Percentiles rank a stretch among this genome's conserved stretches.
Conservation (phyloP, 2,888 invertebrate species). For the Ochropleura leucogaster region DNA sequence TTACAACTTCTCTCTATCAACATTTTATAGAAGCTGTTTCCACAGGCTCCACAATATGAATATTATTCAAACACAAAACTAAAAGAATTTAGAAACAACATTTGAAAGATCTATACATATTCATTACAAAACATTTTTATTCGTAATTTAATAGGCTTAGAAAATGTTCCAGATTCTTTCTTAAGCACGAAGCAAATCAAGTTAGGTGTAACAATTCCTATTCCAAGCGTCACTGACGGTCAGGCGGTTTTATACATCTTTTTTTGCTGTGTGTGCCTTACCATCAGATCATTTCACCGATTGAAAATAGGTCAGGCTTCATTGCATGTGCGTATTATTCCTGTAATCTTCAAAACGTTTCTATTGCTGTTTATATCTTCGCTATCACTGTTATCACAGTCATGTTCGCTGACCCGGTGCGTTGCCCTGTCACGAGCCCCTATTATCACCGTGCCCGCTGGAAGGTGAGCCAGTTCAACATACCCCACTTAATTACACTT, state of each 20-base stretch:
- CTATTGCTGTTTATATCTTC: conserved; percentile 13
- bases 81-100: neutral
- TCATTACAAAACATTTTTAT: neutral
- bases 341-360: neutral
- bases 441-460: conserved; percentile 45
- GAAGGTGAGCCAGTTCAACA: conserved; percentile 54
- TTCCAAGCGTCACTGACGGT: neutral
- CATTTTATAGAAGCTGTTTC: neutral
- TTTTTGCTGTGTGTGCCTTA: neutral
- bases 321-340: neutral
- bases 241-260: neutral
- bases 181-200: neutral
- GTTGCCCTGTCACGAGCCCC: conserved; percentile 22
- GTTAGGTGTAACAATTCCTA: neutral
- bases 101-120: neutral
- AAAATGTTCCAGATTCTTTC: neutral
- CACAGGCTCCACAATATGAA: neutral
- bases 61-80: neutral
- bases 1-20: neutral
- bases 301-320: neutral
- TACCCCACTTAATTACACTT: conserved; percentile 39
- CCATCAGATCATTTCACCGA: neutral
- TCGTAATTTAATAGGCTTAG: conserved; percentile 5
- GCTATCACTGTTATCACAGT: conserved; percentile 17
- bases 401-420: conserved; percentile 18